These are phyloP conservation scores for Desoria tigrina DNA, from an alignment of 2,888 invertebrate species.

Conservation along the genomic window DNA sequence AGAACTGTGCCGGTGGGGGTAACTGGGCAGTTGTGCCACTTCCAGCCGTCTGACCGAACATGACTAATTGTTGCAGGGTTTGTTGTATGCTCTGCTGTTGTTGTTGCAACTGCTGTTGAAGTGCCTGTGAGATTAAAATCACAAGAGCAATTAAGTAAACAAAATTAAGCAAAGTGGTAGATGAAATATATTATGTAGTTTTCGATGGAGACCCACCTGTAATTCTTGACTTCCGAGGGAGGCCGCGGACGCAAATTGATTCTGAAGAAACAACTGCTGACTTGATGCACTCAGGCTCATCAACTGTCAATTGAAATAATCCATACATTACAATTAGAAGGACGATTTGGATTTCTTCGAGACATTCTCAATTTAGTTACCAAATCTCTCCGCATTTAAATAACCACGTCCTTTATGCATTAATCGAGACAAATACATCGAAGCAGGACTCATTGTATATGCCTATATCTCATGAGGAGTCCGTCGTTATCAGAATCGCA, in stretches of 20 bases:
- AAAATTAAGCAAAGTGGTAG: conserved; percentile 17
- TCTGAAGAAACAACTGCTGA: conserved; percentile 58
- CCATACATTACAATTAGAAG: conserved; percentile 14
- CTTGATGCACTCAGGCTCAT: conserved; percentile 56
- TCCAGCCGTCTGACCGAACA: conserved; percentile 62
- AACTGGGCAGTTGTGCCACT: conserved; percentile 60
- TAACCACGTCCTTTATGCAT: no score
- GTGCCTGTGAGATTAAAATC: conserved; percentile 56
- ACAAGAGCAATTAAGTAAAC: conserved; percentile 23
- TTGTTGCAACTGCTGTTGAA: conserved; percentile 65
- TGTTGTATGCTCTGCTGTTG: conserved; percentile 68
- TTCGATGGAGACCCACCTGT: conserved; percentile 53
- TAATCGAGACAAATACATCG: no score
- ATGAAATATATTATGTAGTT: conserved; percentile 2
- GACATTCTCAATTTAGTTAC: no score
- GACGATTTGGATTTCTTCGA: background rate
- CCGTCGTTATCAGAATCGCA: no score
- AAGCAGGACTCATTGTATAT: no score
- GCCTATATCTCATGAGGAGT: no score
- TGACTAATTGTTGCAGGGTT: conserved; percentile 66
- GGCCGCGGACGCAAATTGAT: conserved; percentile 57
- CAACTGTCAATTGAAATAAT: conserved; percentile 53
- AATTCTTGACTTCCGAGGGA: conserved; percentile 58
- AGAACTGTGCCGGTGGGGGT: conserved; percentile 69
- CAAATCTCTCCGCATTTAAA: no score